These are phyloP conservation scores for Lineus longissimus DNA, from an alignment of 1,140 invertebrate genomes.

Conservation along the genomic window DNA sequence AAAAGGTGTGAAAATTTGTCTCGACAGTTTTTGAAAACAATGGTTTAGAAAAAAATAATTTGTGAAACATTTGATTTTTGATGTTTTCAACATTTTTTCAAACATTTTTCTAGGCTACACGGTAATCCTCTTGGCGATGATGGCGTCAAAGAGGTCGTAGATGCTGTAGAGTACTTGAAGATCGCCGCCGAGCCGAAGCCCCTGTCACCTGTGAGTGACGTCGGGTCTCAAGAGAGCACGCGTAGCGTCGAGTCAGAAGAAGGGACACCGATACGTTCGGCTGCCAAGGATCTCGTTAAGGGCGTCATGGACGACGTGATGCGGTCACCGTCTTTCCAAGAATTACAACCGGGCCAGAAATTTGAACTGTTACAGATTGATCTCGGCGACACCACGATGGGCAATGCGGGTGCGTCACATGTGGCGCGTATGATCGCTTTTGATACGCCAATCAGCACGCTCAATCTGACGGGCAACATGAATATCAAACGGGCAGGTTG, in stretches of 20 bases:
- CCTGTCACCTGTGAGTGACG: neutral
- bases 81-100: no score
- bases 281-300: slow-evolving; percentile 5
- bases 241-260: neutral
- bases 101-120: slow-evolving; percentile 14
- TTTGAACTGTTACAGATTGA: slow-evolving; percentile 8
- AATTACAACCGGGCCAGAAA: neutral
- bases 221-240: neutral
- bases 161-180: slow-evolving; percentile 3
- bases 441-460: slow-evolving; percentile 26
- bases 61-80: no score
- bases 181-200: neutral
- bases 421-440: slow-evolving; percentile 11
- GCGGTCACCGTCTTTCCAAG: neutral
- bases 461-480: slow-evolving; percentile 30
- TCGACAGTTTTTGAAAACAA: no score
- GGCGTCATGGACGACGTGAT: slow-evolving; percentile 7
- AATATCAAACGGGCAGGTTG: slow-evolving; percentile 25
- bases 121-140: slow-evolving; percentile 13
- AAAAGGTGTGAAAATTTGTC: no score
- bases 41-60: no score
- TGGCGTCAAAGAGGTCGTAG: slow-evolving; percentile 3
- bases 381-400: slow-evolving; percentile 7
- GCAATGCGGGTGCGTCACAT: neutral
- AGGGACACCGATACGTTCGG: neutral